Evolutionary conservation across 2,797 vertebrate species (phyloP), one percentile per base, ranked within the genome.

Genomic region (Oryzias sinensis): DNA sequence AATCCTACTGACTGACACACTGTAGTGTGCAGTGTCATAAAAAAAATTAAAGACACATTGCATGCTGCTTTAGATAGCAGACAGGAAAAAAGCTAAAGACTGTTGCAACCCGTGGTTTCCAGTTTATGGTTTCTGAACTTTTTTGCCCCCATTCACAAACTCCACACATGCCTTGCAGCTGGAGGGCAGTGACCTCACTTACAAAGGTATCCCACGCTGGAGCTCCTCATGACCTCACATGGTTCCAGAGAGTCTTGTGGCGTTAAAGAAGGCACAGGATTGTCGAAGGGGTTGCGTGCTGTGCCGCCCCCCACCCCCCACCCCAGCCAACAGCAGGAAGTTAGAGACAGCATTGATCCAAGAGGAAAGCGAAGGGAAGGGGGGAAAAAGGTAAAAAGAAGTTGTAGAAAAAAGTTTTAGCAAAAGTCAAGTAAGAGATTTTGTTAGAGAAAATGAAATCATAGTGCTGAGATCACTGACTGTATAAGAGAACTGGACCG

Each of bases 181-280:
- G 48, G 22, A 61, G 61, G 56, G 51, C 67, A 17, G 29, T 11
- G 53, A 67, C 83, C 86, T 84, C 81, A 88, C 89, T 89, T 75
- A 90, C 88, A 85, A 80, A 89, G 94, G 93, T 93, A 93, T 94
- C 95, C 96, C 93, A 93, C 84, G 93, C 96, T 98, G 93, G 94
- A 92, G 90, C 94, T 95, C 90, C 93, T 94, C 82, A 77, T 90
- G 89, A 94, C 93, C 83, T 91, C 88, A 68, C 92, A 90, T 68
- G 93, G 94, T 69, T 96, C 94, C 4, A 94, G 93, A 77, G 86
- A 25, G 37, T 93, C 93, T 83, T 91, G 92, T 15, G 92, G 90
- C 81, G 84, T 91, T 82, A 94, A 92, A 88, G 82, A 97, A 92
- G 94, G 94, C 93, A 95, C 90, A 15, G 94, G 91, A 74, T 89